Evolutionary conservation across 2,888 invertebrate genomes (phyloP), one percentile per base, ranked within the genome.

Genomic region (Mythimna albipuncta): DNA sequence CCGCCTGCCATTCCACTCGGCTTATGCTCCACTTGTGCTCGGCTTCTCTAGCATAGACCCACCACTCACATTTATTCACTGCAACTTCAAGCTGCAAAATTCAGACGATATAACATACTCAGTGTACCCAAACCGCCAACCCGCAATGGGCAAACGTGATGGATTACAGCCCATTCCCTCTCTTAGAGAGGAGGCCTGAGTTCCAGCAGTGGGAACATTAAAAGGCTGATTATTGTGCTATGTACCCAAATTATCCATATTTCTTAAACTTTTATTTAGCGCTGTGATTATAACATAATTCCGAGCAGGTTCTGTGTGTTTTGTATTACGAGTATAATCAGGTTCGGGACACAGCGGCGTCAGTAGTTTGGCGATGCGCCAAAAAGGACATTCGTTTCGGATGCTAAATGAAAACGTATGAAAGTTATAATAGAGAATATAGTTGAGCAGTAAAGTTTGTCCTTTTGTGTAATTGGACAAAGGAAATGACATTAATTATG

Each of bases 381-480:
- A 86, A 78, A 80, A 83, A 82, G 78, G 78, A 81, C 85, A 83
- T 83, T 85, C 78, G 72, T 79, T 75, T 75, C 55, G 26, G 67
- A 77, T 65, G 73, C 65, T 84, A 85, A 86, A 85, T 86, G 83
- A 83, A 81, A 86, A 81, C 78, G 74, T 78, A 85, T 81, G 77
- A 77, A 81, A 81, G 38, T 77, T 79, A 69, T 81, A 81, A 81
- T 78, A 77, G 69, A 47, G 83, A 75, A 81, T 69, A 81, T 69
- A 79, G 64, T 77, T 35, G 64, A 64, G 68, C 41, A 70, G 63
- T 78, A 75, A 76, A 84, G 41, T 84, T 79, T 32, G 38, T 52
- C 41, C 71, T 78, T 78, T 78, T 84, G 65, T 80, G 72, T 85
- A 69, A 85, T 85, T 85, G 78, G 75, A 82, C 67, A 82, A 73